These are phyloP conservation scores for sheep (Ovis aries) DNA, from an alignment of 2,113 vertebrate species.

Conservation along the genomic window DNA sequence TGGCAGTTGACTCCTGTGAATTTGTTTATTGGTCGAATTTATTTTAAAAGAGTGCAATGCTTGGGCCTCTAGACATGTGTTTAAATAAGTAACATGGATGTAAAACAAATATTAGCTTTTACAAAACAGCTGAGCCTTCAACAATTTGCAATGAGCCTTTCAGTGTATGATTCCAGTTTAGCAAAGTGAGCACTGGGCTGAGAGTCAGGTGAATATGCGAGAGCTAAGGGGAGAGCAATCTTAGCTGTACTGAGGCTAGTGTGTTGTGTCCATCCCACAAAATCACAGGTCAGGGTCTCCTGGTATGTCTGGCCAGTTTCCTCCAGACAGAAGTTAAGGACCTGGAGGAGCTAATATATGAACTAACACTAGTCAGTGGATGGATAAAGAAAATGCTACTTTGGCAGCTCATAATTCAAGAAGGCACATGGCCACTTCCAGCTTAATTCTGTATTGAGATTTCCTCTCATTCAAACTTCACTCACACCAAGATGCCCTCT, in stretches of 20 bases:
- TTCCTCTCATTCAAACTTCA: constrained; percentile 41
- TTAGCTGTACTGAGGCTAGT: background rate
- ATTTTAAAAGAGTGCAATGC: background rate
- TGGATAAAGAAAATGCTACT: constrained; percentile 30
- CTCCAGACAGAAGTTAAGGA: background rate
- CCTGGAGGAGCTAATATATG: background rate
- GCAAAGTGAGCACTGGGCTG: background rate
- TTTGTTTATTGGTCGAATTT: constrained; percentile 23
- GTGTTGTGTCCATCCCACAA: background rate
- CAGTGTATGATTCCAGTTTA: background rate
- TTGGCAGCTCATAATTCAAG: constrained; percentile 49
- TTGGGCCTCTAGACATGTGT: background rate
- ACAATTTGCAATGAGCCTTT: background rate
- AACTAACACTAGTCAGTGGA: background rate
- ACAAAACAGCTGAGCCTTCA: background rate
- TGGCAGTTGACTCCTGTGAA: background rate
- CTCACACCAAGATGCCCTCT: constrained; percentile 52
- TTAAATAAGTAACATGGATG: constrained; percentile 16
- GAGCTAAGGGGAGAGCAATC: background rate
- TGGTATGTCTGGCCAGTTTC: background rate
- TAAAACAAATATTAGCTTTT: constrained; percentile 6
- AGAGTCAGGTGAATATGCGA: background rate
- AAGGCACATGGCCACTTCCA: constrained; percentile 13
- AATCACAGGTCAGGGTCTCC: background rate
- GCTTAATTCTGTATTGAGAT: constrained; percentile 50